These are phyloP conservation scores for Harpagoxenus sublaevis DNA, from an alignment of 2,888 invertebrate genomes.

Conservation along the genomic window DNA sequence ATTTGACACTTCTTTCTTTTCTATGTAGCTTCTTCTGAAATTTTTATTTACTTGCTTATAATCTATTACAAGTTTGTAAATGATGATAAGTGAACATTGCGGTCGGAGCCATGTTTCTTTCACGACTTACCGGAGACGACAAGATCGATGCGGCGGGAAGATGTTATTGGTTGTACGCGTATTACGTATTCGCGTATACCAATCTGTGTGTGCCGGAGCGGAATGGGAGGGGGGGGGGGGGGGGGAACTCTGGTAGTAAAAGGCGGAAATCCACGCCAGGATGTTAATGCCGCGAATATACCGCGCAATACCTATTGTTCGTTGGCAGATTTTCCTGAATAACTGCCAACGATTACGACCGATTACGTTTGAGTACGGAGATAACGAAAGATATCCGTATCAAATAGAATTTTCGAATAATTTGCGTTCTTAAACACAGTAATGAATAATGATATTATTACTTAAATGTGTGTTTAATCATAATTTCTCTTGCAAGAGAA, in stretches of 20 bases:
- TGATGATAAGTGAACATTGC: neutral
- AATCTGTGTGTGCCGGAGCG: neutral
- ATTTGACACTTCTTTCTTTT: too few relatives aligned
- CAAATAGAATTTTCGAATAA: neutral
- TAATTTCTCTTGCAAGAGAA: too few relatives aligned
- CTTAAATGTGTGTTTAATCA: neutral
- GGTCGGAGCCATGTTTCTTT: neutral
- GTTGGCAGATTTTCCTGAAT: constrained; percentile 4
- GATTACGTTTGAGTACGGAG: neutral
- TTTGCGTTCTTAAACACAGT: neutral
- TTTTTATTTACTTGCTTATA: neutral
- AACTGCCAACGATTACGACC: constrained; percentile 8
- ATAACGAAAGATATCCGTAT: neutral
- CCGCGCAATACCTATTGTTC: constrained; percentile 19
- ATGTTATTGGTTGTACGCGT: neutral
- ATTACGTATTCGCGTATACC: constrained; percentile 31
- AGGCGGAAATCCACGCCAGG: constrained; percentile 34
- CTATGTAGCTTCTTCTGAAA: neutral
- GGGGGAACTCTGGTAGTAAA: constrained; percentile 27
- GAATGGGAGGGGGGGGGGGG: too few relatives aligned
- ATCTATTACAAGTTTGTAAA: neutral
- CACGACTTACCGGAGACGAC: neutral
- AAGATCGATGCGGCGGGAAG: neutral
- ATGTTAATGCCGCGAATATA: constrained; percentile 23
- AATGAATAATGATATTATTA: neutral